Conservation (phyloP, 2,797 vertebrate genomes). For the Channallabes apus region DNA sequence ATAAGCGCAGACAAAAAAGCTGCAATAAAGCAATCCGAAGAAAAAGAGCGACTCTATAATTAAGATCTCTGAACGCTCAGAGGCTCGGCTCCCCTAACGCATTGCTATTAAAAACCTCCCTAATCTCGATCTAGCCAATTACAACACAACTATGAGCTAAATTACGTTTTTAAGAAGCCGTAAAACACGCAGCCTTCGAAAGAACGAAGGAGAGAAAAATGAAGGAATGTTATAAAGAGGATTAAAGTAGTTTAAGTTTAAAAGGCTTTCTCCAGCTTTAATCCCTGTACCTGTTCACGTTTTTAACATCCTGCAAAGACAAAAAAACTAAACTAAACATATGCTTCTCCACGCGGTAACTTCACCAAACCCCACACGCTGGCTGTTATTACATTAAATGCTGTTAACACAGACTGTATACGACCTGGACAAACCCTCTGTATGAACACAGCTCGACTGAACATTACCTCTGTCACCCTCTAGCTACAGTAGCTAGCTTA, state of each 20-base stretch:
- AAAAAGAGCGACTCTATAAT: constrained; percentile 37
- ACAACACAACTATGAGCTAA: constrained; percentile 58
- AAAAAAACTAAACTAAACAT: background rate
- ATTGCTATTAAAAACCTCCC: constrained; percentile 47
- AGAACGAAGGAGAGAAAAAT: background rate
- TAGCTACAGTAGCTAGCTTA: too few relatives aligned
- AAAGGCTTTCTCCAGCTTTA: background rate
- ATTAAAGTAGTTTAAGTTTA: background rate
- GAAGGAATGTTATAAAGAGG: background rate
- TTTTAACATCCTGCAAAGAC: background rate
- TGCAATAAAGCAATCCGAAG: constrained; percentile 34
- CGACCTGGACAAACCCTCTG: too few relatives aligned
- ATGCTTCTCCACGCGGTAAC: background rate
- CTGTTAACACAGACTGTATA: too few relatives aligned
- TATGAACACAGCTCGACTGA: too few relatives aligned
- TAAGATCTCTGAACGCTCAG: constrained; percentile 40
- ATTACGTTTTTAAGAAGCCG: constrained; percentile 54
- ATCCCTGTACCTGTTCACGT: background rate
- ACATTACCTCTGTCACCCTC: too few relatives aligned
- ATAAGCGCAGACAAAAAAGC: constrained; percentile 39
- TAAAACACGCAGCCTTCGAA: background rate
- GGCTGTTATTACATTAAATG: too few relatives aligned
- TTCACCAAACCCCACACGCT: background rate
- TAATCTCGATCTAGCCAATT: constrained; percentile 66
- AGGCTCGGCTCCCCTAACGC: background rate